Percentiles rank a stretch among this genome's conserved stretches.
Evolutionary conservation across 2,888 invertebrate species (phyloP).

Genomic region (Lithosia quadra): DNA sequence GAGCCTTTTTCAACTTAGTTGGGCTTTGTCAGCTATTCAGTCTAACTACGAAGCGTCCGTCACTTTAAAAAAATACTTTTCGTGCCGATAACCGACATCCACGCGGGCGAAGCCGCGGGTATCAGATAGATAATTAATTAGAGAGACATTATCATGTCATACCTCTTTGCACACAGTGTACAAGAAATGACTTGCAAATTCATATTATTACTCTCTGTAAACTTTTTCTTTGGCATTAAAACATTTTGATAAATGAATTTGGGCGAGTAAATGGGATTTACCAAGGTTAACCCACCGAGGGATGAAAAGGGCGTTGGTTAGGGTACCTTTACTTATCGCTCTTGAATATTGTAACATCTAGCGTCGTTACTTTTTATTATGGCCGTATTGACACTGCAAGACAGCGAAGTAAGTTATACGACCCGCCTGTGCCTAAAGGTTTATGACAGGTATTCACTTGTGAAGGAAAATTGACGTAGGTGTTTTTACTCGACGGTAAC

Average conservation of each 20-base stretch:
- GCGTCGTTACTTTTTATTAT: conserved; percentile 30
- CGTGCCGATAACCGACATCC: too few relatives aligned
- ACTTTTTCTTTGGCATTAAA: conserved; percentile 24
- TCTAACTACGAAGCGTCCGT: too few relatives aligned
- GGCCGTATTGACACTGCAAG: neutral
- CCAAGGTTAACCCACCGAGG: conserved; percentile 47
- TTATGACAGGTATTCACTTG: neutral
- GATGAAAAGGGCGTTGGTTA: conserved; percentile 53
- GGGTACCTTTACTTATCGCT: conserved; percentile 50
- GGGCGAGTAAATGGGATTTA: conserved; percentile 30
- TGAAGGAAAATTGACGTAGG: neutral
- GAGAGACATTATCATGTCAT: too few relatives aligned
- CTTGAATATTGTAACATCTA: conserved; percentile 41
- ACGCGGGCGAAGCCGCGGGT: too few relatives aligned
- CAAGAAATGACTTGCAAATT: conserved; percentile 8
- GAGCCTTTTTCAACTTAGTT: too few relatives aligned
- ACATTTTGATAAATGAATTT: conserved; percentile 49
- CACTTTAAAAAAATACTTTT: too few relatives aligned
- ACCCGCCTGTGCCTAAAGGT: neutral
- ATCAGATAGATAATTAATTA: too few relatives aligned
- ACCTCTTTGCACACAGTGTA: too few relatives aligned
- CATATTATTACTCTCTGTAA: conserved; percentile 15
- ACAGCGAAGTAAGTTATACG: neutral
- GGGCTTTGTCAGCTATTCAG: too few relatives aligned
- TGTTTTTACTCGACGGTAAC: neutral